phyloP scores from a whole-genome alignment of 2,113 vertebrate genomes.

The Puffinus mauretanicus region DNA sequence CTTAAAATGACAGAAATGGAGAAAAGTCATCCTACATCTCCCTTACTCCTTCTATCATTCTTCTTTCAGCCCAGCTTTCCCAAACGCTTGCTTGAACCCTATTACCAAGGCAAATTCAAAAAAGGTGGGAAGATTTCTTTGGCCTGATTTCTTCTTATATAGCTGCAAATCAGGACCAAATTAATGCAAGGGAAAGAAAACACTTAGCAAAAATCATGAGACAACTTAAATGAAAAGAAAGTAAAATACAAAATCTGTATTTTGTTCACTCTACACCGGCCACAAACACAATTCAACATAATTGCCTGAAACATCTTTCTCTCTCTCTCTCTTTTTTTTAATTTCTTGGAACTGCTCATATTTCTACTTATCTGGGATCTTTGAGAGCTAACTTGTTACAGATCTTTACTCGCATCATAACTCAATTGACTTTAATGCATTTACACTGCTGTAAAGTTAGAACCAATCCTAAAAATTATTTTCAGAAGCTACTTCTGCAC shows the following conservation, averaged over 20 bases:
- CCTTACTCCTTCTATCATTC: neutral
- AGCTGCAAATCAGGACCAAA: neutral
- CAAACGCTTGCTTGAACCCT: neutral
- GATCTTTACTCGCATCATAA: neutral
- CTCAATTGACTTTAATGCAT: neutral
- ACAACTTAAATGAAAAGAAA: neutral
- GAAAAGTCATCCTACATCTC: neutral
- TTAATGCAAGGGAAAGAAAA: neutral
- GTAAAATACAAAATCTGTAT: neutral
- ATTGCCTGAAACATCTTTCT: neutral
- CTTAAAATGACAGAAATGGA: neutral
- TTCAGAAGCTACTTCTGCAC: neutral
- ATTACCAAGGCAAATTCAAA: neutral
- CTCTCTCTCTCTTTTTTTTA: neutral
- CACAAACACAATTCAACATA: neutral
- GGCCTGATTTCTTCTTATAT: neutral
- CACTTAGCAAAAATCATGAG: neutral
- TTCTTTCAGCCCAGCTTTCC: neutral
- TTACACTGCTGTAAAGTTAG: neutral
- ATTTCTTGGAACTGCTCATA: neutral
- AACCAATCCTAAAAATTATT: neutral
- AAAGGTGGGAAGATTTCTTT: neutral
- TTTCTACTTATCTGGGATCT: neutral
- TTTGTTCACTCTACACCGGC: neutral
- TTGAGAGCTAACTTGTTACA: neutral